Conservation (phyloP, 2,888 invertebrate genomes). For the Fragum whitleyi region DNA sequence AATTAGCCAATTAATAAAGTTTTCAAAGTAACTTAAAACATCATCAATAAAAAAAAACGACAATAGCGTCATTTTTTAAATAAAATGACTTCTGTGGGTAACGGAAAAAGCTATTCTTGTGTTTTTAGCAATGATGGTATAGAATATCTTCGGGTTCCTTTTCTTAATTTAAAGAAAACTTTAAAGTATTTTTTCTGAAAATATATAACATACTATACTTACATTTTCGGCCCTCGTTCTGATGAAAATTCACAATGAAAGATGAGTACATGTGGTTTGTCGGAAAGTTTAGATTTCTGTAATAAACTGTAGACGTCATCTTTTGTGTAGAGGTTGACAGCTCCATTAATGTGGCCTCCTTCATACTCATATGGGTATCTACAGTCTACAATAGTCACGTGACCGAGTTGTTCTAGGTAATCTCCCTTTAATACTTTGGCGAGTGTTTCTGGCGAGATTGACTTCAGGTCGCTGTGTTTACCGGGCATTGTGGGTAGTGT, state of each 20-base stretch:
- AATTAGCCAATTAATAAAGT: too few species aligned
- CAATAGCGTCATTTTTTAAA: too few species aligned
- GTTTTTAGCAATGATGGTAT: too few species aligned
- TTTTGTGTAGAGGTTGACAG: slow-evolving; percentile 53
- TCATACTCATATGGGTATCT: slow-evolving; percentile 59
- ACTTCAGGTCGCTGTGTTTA: slow-evolving; percentile 78
- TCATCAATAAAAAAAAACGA: too few species aligned
- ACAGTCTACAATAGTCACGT: slow-evolving; percentile 52
- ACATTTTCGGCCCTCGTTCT: slow-evolving; percentile 65
- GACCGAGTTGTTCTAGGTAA: slow-evolving; percentile 27
- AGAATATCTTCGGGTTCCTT: too few species aligned
- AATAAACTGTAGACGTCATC: slow-evolving; percentile 42
- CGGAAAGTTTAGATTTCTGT: background rate
- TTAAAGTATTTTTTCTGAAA: too few species aligned
- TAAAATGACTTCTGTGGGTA: too few species aligned
- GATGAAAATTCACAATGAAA: slow-evolving; percentile 67
- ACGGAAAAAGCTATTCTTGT: too few species aligned
- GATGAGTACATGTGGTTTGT: slow-evolving; percentile 57
- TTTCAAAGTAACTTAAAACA: too few species aligned
- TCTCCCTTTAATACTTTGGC: slow-evolving; percentile 42
- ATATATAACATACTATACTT: too few species aligned
- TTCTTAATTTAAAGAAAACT: too few species aligned
- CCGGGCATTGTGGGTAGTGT: slow-evolving; percentile 74
- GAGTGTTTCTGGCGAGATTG: slow-evolving; percentile 73
- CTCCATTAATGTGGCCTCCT: slow-evolving; percentile 56